Conservation (phyloP, 2,888 invertebrate species). For the Ferdinandea cuprea region DNA sequence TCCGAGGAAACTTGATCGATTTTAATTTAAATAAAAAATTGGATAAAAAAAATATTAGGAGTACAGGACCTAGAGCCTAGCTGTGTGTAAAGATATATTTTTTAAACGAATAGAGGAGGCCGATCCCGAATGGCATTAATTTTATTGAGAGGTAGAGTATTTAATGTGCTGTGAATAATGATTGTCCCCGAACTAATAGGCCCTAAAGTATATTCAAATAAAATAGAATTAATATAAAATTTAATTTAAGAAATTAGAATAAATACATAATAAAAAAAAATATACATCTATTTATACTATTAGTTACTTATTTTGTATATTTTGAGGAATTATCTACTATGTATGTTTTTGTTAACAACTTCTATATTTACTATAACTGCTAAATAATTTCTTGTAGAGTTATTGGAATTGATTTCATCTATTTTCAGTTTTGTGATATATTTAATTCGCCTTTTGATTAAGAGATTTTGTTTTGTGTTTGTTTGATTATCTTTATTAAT, state of each 20-base stretch:
- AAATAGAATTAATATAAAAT: not conserved
- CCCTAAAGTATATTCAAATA: not conserved
- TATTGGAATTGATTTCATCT: not conserved
- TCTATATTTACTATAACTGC: constrained; percentile 39
- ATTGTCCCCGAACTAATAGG: no score
- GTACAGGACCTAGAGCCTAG: no score
- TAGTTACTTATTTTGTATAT: not conserved
- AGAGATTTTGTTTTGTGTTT: no score
- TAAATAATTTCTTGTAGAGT: constrained; percentile 24
- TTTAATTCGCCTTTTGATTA: constrained; percentile 28
- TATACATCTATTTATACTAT: not conserved
- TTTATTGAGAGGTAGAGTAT: no score
- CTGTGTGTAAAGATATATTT: no score
- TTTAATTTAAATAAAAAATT: no score
- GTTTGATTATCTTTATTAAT: constrained; percentile 21
- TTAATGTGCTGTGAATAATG: no score
- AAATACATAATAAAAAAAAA: not conserved
- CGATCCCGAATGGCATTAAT: no score
- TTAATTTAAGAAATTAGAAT: not conserved
- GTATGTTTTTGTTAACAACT: constrained; percentile 23
- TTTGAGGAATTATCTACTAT: constrained; percentile 24
- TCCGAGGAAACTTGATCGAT: no score
- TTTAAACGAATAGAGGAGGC: no score
- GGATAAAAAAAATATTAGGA: no score
- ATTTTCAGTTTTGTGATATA: constrained; percentile 14